These are phyloP conservation scores for Drosophila yakuba DNA, from an alignment of 1,140 invertebrate species.

Conservation along the genomic window DNA sequence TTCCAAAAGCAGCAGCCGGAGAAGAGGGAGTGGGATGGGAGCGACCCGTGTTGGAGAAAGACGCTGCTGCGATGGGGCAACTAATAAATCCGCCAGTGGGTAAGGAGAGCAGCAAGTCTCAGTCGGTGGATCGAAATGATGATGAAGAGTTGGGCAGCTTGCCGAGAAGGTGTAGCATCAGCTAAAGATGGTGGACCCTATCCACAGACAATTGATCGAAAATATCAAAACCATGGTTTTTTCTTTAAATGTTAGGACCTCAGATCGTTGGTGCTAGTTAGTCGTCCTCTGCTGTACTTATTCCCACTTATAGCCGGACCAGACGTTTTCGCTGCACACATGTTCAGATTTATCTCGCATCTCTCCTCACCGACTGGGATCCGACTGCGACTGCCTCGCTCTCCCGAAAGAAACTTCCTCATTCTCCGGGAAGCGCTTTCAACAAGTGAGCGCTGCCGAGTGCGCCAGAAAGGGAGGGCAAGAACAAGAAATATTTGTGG, in stretches of 20 bases:
- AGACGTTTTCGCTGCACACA: conserved; percentile 42
- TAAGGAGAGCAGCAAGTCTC: conserved; percentile 80
- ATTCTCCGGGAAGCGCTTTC: conserved; percentile 80
- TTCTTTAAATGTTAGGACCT: not conserved
- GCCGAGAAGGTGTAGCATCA: conserved; percentile 37
- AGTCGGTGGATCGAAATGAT: conserved; percentile 23
- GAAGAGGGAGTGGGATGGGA: conserved; percentile 13
- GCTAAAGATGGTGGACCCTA: conserved; percentile 7
- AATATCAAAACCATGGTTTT: not conserved
- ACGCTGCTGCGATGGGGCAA: conserved; percentile 54
- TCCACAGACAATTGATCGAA: conserved; percentile 1
- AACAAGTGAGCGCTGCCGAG: conserved; percentile 67
- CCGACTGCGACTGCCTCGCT: conserved; percentile 37
- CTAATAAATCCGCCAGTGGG: conserved; percentile 83
- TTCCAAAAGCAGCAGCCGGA: conserved; percentile 55
- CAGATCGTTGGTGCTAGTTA: not conserved
- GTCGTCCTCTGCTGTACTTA: conserved; percentile 43
- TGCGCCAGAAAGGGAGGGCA: conserved; percentile 31
- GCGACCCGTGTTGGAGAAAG: conserved; percentile 64
- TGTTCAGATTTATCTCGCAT: conserved; percentile 75
- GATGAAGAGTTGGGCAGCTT: not conserved
- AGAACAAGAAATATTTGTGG: conserved; percentile 48
- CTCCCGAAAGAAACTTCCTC: conserved; percentile 73
- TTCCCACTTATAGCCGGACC: conserved; percentile 31
- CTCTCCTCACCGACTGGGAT: conserved; percentile 28